These are phyloP conservation scores for Glossosoma conforme DNA, from an alignment of 1,140 invertebrate species.

Conservation along the genomic window DNA sequence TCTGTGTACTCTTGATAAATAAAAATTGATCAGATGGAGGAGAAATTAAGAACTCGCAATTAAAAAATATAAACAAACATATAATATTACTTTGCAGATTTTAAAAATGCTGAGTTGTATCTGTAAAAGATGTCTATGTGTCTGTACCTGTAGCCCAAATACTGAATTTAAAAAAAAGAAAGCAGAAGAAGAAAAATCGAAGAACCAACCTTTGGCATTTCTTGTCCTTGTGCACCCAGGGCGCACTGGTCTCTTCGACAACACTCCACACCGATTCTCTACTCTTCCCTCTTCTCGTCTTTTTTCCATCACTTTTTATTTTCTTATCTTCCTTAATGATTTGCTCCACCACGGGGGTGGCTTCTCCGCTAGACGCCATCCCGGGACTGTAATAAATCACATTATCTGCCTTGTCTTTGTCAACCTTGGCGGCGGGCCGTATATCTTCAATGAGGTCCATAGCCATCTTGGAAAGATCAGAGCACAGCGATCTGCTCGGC, in stretches of 20 bases:
- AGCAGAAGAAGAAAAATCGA: background rate
- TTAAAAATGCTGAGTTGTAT: no score
- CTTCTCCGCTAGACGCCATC: conserved; percentile 22
- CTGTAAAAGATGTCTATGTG: no score
- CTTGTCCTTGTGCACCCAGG: conserved; percentile 10
- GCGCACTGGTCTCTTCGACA: conserved; percentile 11
- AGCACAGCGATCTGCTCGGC: background rate
- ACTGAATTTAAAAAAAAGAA: background rate
- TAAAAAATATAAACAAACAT: no score
- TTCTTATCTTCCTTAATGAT: background rate
- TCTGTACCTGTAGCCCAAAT: background rate
- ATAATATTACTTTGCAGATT: no score
- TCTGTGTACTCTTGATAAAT: no score
- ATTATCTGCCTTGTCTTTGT: background rate
- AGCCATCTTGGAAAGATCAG: no score
- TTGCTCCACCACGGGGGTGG: conserved; percentile 3
- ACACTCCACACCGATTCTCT: conserved; percentile 4
- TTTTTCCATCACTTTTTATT: background rate
- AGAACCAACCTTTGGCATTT: conserved; percentile 20
- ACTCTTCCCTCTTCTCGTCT: conserved; percentile 2
- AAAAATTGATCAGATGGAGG: no score
- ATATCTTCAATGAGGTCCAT: no score
- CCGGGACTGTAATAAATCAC: conserved; percentile 23
- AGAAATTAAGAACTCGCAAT: no score
- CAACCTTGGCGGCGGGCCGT: no score